Base-by-base conservation (phyloP, 2,888 invertebrate genomes). In the Hydrotaea diabolus region DNA sequence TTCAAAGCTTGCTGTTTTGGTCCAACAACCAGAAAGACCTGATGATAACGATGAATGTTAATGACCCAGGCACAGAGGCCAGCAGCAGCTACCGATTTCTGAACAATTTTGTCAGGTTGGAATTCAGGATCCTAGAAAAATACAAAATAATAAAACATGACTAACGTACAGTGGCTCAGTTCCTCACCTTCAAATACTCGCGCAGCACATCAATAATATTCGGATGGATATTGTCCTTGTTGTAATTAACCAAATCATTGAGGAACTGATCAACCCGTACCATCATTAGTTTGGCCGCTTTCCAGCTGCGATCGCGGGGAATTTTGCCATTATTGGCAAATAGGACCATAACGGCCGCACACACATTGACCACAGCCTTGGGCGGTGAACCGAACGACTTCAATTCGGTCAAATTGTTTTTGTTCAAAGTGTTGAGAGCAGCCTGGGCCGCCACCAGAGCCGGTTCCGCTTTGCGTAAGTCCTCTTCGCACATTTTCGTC, bases 341-440 rank as follows among this genome's bases (percentile, higher is more conserved):
- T 19, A 98, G 93, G 5, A 98, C 97, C 90, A 98, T 94, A 1
- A 98, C 98, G 7, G 98, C 98, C 0, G 97, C 96, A 7, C 95
- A 95, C 0, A 98, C 98, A 89, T 95, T 96, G 1, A 97, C 95
- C 0, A 98, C 98, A 66, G 97, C 97, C 72, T 96, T 95, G 0
- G 98, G 97, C n/a, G 98, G 98, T 9, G 97, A 95, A 0, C 98
- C 97, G 91, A 99, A 98, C 0, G 98, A 97, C 91, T 98, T 98
- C 89, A 99, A 92, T 92, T 99, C 98, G 0, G 98, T 98, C 86
- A 99, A 93, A 91, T 98, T 99, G 89, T 95, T 96, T 93, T 99
- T 99, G 90, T 98, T 98, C n/a, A 99, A 93, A 0, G 98, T 98
- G 89, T 98, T 96, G 71, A 98, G 88, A 0, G 92, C 92, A 0